Evolutionary conservation across 1,140 invertebrate species (phyloP), one percentile per base, ranked within the genome.

Genomic region (Plectrocnemia conspersa): DNA sequence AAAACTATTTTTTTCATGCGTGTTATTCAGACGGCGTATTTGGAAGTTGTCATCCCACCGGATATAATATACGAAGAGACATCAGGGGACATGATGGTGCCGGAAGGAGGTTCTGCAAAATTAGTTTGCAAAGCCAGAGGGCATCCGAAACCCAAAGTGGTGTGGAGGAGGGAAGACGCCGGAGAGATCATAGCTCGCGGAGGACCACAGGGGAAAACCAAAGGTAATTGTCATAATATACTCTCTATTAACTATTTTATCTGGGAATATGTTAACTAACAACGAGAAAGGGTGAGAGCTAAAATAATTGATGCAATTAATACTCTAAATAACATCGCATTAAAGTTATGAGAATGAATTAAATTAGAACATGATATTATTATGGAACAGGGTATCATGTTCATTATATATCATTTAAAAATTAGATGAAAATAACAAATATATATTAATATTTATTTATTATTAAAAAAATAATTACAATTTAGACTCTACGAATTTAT

Each of bases 31-130:
- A 90, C 86, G 40, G 89, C 87, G 55, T 87, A 80, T 66, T 68
- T 92, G 63, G 89, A 92, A 71, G 89, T 93, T 35, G 89, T 93
- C 1, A 91, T 93, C 63, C 90, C 91, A 11, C 91, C 91, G 22
- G 90, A 93, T 65, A 93, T 94, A 59, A 80, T 91, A 48, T 88
- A 88, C 63, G 86, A 91, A 64, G 88, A 93, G 64, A 91, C 89
- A 2, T 88, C 89, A 36, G 84, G 89, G 16, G 91, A 94, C 66
- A 82, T 92, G 72, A 91, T 92, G 85, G 88, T 93, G 11, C 86
- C 88, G 1, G 92, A 95, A 74, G 91, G 91, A 24, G 86, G 89
- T 1, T 88, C 88, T 3, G 89, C 89, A 2, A 91, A 90, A 64
- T 75, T 96, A 44, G 80, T 85, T 15, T 96, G 92, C 69, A 88